phyloP scores from a whole-genome alignment of 1,140 invertebrate species.

The Habropoda laboriosa region DNA sequence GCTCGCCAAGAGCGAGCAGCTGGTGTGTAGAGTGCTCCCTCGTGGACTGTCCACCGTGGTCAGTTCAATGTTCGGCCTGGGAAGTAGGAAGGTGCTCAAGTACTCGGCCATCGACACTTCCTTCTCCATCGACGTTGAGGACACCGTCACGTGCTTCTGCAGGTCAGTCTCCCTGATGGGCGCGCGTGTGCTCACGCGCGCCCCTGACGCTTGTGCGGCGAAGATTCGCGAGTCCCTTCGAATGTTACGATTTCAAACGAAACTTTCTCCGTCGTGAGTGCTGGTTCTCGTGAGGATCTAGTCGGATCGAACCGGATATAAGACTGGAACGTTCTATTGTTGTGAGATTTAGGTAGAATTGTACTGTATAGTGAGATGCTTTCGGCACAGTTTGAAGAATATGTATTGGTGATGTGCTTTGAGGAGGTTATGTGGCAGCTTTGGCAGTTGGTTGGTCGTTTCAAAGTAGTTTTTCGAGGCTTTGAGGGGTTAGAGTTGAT shows the following conservation, averaged over 20 bases:
- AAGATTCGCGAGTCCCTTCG: not conserved
- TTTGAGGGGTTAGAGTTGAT: not conserved
- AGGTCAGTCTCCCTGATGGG: constrained; percentile 81
- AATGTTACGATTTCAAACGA: not conserved
- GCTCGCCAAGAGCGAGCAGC: not conserved
- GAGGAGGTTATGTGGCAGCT: not conserved
- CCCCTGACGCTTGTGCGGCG: not conserved
- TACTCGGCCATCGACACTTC: constrained; percentile 76
- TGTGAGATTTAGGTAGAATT: not conserved
- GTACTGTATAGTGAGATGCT: not conserved
- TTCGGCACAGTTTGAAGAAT: not conserved
- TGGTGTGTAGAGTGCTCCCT: constrained; percentile 1
- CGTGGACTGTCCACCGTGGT: not conserved
- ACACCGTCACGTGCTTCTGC: constrained; percentile 89
- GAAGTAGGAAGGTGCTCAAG: constrained; percentile 71
- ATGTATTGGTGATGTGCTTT: not conserved
- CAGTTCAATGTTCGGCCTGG: constrained; percentile 70
- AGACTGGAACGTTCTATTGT: not conserved
- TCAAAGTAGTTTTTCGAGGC: not conserved
- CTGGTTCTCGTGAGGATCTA: not conserved
- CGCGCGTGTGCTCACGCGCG: not conserved
- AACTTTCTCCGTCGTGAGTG: not conserved
- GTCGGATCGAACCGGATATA: not conserved
- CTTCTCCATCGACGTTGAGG: constrained; percentile 85
- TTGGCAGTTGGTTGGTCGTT: not conserved